Evolutionary conservation across 1,140 invertebrate genomes (phyloP), one percentile per base, ranked within the genome.

Genomic region (Cyphomyrmex costatus): DNA sequence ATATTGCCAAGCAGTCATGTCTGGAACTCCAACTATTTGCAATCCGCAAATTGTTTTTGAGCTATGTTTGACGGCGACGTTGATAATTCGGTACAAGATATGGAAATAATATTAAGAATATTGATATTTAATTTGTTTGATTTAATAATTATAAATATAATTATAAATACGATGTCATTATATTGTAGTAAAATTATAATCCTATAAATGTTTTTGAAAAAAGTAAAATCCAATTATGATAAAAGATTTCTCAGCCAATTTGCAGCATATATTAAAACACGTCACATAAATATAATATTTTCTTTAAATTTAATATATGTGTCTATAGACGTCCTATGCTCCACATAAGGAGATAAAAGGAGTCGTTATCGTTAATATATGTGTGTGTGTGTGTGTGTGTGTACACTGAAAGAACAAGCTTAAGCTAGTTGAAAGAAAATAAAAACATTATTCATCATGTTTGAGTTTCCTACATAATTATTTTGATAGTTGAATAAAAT

Each of bases 11-110:
- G 36, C 30, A 80, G 36, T 33, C 16, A 71, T 58, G 65, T 56
- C 33, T 30, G 49, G 49, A 80, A 56, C 70, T 46, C 2, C 53
- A 46, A 46, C 53, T 58, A 73, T 49, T 33, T 42, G 65, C 79
- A 73, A 73, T 73, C 33, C 68, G 19, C 14, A 58, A 70, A 60
- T 73, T 73, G 19, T 83, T 83, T 73, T 73, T 49, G 24, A 46
- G 36, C 24, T 46, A 71, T 56, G 36, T 70, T 24, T 53, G 36
- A 24, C n/a, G n/a, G 49, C 4, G 36, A 30, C 30, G 16, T 56
- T 60, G 12, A 16, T 21, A 33, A 33, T 56, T 42, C 4, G n/a
- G 27, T 1, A 51, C 46, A 36, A 66, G 61, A 19, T 33, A 16
- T 66, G 3, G 24, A 53, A 27, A 14, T 36, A 53, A 68, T 56